Percentiles rank a stretch among this genome's conserved stretches.
Evolutionary conservation across 2,113 vertebrate species (phyloP).

Genomic region (Ochotona curzoniae): DNA sequence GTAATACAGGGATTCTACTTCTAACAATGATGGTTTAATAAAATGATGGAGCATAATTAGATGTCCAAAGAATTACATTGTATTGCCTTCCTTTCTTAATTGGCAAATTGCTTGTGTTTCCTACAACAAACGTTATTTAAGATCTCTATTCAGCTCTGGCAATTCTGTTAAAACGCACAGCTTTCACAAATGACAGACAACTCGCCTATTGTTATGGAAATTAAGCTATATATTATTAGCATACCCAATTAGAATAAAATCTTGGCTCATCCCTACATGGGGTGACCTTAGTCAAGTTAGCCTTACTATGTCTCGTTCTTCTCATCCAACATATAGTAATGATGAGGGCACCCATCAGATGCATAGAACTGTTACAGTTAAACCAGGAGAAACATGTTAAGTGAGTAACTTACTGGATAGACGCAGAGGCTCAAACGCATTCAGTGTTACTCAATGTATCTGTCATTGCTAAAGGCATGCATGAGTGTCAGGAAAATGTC

Average conservation of each 20-base stretch:
- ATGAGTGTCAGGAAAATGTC: not conserved
- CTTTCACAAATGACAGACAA: slow-evolving; percentile 30
- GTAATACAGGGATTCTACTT: slow-evolving; percentile 81
- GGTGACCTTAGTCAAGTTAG: not conserved
- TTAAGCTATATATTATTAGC: slow-evolving; percentile 42
- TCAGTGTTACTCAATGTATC: not conserved
- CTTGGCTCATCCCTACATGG: not conserved
- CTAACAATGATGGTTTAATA: slow-evolving; percentile 83
- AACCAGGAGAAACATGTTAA: not conserved
- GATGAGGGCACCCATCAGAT: not conserved
- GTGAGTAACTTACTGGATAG: not conserved
- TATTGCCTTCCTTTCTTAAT: slow-evolving; percentile 58
- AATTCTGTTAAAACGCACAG: not conserved
- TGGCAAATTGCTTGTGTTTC: slow-evolving; percentile 48
- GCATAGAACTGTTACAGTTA: not conserved
- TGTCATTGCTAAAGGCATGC: not conserved
- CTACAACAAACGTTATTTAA: slow-evolving; percentile 50
- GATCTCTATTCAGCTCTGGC: not conserved
- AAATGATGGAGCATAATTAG: slow-evolving; percentile 67
- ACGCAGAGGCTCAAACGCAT: not conserved
- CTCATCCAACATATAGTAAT: not conserved
- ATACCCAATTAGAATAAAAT: slow-evolving; percentile 48
- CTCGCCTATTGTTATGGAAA: slow-evolving; percentile 38
- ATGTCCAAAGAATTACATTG: slow-evolving; percentile 77
- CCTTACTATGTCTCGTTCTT: not conserved